Evolutionary conservation across 2,888 invertebrate genomes (phyloP).

Genomic region (Amphipoea oculea): DNA sequence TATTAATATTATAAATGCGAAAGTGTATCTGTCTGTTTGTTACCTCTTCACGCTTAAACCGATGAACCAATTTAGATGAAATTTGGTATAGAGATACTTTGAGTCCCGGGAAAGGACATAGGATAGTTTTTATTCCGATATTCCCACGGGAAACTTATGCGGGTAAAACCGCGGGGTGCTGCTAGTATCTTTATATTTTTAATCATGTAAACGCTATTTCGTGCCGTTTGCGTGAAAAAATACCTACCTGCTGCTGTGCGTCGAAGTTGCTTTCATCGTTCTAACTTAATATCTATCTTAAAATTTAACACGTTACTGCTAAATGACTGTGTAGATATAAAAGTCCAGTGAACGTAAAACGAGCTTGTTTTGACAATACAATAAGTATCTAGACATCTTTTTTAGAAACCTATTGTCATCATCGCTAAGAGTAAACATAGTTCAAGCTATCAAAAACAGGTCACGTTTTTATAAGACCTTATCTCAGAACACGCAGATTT

Average conservation of each 20-base stretch:
- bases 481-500: conserved; percentile 1
- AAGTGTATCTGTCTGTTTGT: too few species aligned
- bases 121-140: too few species aligned
- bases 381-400: neutral
- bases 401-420: conserved; percentile 13
- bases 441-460: conserved; percentile 17
- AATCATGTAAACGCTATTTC: neutral
- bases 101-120: too few species aligned
- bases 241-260: neutral
- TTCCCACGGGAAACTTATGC: too few species aligned
- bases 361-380: conserved; percentile 25
- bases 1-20: too few species aligned
- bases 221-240: neutral
- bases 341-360: conserved; percentile 10
- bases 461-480: conserved; percentile 21
- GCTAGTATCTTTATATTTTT: neutral
- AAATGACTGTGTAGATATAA: conserved; percentile 15
- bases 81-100: too few species aligned
- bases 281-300: conserved; percentile 6
- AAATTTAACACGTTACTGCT: conserved; percentile 22
- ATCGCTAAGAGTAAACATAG: neutral
- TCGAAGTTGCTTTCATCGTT: conserved; percentile 5
- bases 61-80: too few species aligned
- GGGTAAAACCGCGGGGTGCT: too few species aligned
- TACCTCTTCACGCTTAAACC: too few species aligned